phyloP scores from a whole-genome alignment of 2,888 invertebrate genomes.

The Pristionchus maxplancki region DNA sequence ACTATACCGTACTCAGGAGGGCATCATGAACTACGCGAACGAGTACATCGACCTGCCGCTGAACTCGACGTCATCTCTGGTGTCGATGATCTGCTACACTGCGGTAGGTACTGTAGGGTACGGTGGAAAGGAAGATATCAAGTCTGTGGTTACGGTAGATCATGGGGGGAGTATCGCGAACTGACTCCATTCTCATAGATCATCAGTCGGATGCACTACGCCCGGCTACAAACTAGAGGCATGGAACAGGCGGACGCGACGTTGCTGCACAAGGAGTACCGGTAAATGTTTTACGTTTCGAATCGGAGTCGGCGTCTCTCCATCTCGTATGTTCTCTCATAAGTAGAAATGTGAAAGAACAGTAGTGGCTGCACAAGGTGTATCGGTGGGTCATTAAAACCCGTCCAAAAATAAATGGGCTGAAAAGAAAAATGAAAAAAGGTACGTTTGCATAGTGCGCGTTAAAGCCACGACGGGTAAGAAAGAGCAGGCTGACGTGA shows the following conservation, averaged over 20 bases:
- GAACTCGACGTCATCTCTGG: slow-evolving; percentile 56
- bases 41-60: slow-evolving; percentile 61
- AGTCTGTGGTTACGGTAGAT: background rate
- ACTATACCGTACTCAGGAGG: background rate
- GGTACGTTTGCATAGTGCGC: too few relatives aligned
- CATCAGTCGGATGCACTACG: background rate
- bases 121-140: background rate
- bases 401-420: too few relatives aligned
- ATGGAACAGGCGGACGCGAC: background rate
- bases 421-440: too few relatives aligned
- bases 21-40: slow-evolving; percentile 61
- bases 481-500: too few relatives aligned
- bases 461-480: too few relatives aligned
- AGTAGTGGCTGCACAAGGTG: background rate
- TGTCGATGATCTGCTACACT: slow-evolving; percentile 59
- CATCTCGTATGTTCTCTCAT: too few relatives aligned
- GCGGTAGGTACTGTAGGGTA: slow-evolving; percentile 48
- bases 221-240: background rate
- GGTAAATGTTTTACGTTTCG: background rate
- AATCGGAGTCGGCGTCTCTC: too few relatives aligned
- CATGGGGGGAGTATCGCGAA: too few relatives aligned
- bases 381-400: too few relatives aligned
- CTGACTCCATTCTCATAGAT: background rate
- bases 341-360: too few relatives aligned
- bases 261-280: background rate